Evolutionary conservation across 1,140 invertebrate genomes (phyloP), one percentile per base, ranked within the genome.

Genomic region (Drosophila micromelanica): DNA sequence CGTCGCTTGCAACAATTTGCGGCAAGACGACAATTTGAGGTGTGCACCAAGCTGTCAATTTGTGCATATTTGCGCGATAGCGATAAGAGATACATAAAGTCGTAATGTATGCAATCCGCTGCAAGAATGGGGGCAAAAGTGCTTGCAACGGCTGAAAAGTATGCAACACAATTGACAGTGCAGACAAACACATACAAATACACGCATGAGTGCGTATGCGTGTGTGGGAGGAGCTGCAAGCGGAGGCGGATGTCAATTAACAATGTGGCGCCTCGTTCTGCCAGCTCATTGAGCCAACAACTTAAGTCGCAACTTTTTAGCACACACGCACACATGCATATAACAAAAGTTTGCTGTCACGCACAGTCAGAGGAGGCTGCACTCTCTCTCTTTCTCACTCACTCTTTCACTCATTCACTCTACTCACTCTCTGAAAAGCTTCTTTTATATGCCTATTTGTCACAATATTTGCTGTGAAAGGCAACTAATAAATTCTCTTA

Each of bases 401-500:
- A 17, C 17, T 2, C 15, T 17, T n/a, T 15, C 13, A 6, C 17
- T 11, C 40, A 13, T n/a, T 2, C 61, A 17, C 7, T 11, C n/a
- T n/a, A n/a, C n/a, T 11, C 40, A 13, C 15, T 2, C 61, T 20
- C 7, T 11, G 23, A 15, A 37, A 45, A 37, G 55, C 70, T 78
- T 61, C 77, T 80, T 77, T 74, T 77, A 80, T 85, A 70, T 86
- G 52, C 69, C 68, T 76, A 85, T 86, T 86, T 86, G 81, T 87
- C 81, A 78, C 78, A 85, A 86, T 85, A 82, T 82, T 82, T 84
- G 80, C 71, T 63, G 62, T 82, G 76, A 81, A 81, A 84, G 79
- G 80, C 80, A 84, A 81, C 79, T 81, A 81, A 84, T 84, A 81
- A 81, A 84, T 84, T 81, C 80, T 79, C 75, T 84, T 81, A 74